These are phyloP conservation scores for Fulmarus glacialis DNA, from an alignment of 2,113 vertebrate genomes.

Conservation along the genomic window DNA sequence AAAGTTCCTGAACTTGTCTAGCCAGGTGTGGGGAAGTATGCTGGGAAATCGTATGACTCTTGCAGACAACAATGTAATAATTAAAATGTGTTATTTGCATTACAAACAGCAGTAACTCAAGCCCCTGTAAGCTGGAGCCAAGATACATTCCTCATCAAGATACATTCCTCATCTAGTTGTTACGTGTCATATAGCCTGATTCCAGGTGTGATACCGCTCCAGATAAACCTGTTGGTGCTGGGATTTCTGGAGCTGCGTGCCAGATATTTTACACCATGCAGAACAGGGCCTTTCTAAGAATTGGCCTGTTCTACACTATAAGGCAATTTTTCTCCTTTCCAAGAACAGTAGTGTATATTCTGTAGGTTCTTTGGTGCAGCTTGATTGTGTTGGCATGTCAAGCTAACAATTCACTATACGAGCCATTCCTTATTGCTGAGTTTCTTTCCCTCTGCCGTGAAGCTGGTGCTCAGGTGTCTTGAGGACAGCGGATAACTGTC, in stretches of 20 bases:
- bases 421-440: background rate
- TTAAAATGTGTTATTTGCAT: background rate
- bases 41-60: background rate
- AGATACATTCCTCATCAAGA: background rate
- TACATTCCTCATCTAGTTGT: background rate
- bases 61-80: background rate
- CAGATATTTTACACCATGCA: background rate
- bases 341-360: background rate
- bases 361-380: background rate
- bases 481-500: background rate
- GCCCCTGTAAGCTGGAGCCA: background rate
- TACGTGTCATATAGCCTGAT: background rate
- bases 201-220: background rate
- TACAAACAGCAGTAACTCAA: background rate
- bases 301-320: background rate
- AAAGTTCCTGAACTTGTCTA: background rate
- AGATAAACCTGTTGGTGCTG: background rate
- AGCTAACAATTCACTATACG: rapidly evolving
- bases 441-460: background rate
- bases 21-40: background rate
- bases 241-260: background rate
- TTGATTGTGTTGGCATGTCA: background rate
- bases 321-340: background rate
- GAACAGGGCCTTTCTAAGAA: background rate
- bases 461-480: background rate